These are phyloP conservation scores for Gymnoscopelus braueri DNA, from an alignment of 2,797 vertebrate species.

Conservation along the genomic window DNA sequence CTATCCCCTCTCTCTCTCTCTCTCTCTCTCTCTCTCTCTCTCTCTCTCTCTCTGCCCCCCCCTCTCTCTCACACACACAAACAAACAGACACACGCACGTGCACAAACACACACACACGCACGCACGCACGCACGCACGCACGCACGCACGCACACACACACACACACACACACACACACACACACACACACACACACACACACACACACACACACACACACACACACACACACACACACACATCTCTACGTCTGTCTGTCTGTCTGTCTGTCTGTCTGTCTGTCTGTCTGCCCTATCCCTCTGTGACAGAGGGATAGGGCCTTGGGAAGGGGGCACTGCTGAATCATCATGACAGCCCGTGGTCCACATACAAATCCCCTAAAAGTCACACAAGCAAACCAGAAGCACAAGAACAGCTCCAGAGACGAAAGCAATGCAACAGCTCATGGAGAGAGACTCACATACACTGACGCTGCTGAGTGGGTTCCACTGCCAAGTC, in stretches of 20 bases:
- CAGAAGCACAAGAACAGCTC: constrained; percentile 5
- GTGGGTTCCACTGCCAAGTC: constrained; percentile 2
- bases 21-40: constrained; percentile 1
- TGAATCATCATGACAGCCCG: constrained; percentile 66
- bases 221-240: background rate
- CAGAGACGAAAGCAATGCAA: too few relatives aligned
- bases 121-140: background rate
- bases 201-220: background rate
- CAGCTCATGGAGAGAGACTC: too few relatives aligned
- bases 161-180: background rate
- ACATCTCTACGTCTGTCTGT: constrained; percentile 3
- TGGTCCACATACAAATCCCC: constrained; percentile 49
- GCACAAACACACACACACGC: background rate
- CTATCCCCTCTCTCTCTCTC: background rate
- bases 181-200: background rate
- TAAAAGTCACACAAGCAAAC: constrained; percentile 10
- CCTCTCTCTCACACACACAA: too few relatives aligned
- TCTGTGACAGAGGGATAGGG: constrained; percentile 38
- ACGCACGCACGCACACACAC: background rate
- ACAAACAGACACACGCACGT: background rate
- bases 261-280: background rate
- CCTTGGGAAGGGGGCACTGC: constrained; percentile 50
- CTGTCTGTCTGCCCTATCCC: constrained; percentile 16
- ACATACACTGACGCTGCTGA: background rate
- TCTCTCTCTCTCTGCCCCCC: background rate